Evolutionary conservation across 2,113 vertebrate species (phyloP).

Genomic region (Lanius collurio): DNA sequence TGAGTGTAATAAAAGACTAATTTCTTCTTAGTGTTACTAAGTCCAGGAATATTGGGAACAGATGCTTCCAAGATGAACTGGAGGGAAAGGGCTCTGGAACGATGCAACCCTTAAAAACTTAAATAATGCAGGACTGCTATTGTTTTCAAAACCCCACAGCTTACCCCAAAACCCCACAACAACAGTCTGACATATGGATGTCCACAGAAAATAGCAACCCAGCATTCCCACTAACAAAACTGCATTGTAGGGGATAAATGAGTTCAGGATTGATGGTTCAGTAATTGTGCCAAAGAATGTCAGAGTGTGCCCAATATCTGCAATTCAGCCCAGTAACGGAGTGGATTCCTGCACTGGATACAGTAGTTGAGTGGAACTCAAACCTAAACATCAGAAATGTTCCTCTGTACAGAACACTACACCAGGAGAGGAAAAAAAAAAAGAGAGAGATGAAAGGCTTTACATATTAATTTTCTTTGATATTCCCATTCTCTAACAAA

Average conservation of each 20-base stretch:
- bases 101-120: not conserved
- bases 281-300: not conserved
- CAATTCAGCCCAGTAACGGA: not conserved
- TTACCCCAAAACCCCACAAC: not conserved
- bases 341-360: not conserved
- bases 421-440: too few species aligned
- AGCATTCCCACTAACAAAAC: not conserved
- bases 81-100: not conserved
- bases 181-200: not conserved
- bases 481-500: not conserved
- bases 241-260: not conserved
- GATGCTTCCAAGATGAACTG: not conserved
- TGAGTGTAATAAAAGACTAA: not conserved
- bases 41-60: conserved; percentile 17
- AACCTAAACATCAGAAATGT: not conserved
- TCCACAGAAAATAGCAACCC: not conserved
- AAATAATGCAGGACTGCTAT: not conserved
- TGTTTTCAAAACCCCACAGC: not conserved
- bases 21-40: not conserved
- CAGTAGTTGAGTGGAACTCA: not conserved
- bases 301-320: not conserved
- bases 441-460: not conserved
- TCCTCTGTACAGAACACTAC: not conserved
- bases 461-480: not conserved
- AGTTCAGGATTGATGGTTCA: not conserved